phyloP scores from a whole-genome alignment of 2,797 vertebrate genomes.

The Thalassophryne amazonica region DNA sequence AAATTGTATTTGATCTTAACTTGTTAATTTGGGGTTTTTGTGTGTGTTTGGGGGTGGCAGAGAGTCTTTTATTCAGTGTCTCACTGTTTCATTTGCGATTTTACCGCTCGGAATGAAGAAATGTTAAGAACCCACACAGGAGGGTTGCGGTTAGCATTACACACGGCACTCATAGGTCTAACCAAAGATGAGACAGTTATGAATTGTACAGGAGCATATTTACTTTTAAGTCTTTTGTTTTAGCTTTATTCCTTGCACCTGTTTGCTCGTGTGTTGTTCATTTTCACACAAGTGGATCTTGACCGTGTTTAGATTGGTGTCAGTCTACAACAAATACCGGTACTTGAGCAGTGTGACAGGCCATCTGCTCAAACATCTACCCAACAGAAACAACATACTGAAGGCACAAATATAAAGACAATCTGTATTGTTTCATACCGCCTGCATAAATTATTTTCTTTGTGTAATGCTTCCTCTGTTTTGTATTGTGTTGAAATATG shows the following conservation, averaged over 20 bases:
- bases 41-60: no score
- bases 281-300: constrained; percentile 2
- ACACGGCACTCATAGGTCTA: constrained; percentile 17
- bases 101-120: neutral
- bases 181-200: constrained; percentile 57
- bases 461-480: constrained; percentile 36
- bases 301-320: neutral
- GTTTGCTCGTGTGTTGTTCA: constrained; percentile 2
- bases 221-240: constrained; percentile 34
- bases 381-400: neutral
- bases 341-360: neutral
- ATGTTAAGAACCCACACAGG: constrained; percentile 49
- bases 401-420: constrained; percentile 47
- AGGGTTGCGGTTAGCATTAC: constrained; percentile 5
- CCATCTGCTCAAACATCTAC: neutral
- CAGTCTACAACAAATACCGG: constrained; percentile 1
- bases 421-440: constrained; percentile 39
- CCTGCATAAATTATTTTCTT: constrained; percentile 44
- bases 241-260: constrained; percentile 42
- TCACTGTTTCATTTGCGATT: constrained; percentile 3
- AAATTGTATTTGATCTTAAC: constrained; percentile 26
- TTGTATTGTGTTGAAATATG: constrained; percentile 59
- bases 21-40: no score
- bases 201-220: constrained; percentile 6
- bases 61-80: neutral